A percentile compares a stretch with the other conserved stretches of the same genome.
phyloP scores from a whole-genome alignment of 1,140 invertebrate genomes.

The Mizuhopecten yessoensis region DNA sequence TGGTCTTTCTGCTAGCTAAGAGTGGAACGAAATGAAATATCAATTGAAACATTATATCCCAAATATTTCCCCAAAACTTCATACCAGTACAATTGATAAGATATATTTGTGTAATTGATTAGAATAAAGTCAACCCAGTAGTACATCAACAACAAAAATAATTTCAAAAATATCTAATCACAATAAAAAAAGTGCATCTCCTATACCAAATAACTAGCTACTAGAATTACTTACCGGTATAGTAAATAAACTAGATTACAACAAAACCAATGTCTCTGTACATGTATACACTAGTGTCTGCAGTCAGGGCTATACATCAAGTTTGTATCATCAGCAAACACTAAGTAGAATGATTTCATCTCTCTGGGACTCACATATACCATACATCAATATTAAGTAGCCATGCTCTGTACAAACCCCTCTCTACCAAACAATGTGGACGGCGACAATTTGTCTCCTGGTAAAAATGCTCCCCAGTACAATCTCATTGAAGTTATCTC shows the following conservation, averaged over 20 bases:
- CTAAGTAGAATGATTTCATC: not conserved
- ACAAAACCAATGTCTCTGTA: not conserved
- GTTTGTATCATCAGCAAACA: not conserved
- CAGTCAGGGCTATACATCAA: not conserved
- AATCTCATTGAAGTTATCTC: not conserved
- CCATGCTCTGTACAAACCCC: not conserved
- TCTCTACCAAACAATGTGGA: not conserved
- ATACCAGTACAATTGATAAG: not conserved
- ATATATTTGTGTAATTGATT: not conserved
- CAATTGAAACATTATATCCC: too few relatives aligned
- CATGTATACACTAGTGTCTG: not conserved
- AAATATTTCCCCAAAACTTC: too few relatives aligned
- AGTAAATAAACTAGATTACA: not conserved
- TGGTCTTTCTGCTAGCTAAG: not conserved
- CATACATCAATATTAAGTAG: not conserved
- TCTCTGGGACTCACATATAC: not conserved
- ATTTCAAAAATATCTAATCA: not conserved
- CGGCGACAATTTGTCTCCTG: constrained; percentile 10
- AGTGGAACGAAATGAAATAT: not conserved
- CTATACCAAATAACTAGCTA: not conserved
- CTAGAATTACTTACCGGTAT: not conserved
- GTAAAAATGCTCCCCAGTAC: not conserved
- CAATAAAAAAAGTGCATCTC: not conserved
- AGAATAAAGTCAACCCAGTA: not conserved
- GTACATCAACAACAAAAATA: not conserved